Conservation (phyloP, 1,140 invertebrate genomes). For the Maniola jurtina region DNA sequence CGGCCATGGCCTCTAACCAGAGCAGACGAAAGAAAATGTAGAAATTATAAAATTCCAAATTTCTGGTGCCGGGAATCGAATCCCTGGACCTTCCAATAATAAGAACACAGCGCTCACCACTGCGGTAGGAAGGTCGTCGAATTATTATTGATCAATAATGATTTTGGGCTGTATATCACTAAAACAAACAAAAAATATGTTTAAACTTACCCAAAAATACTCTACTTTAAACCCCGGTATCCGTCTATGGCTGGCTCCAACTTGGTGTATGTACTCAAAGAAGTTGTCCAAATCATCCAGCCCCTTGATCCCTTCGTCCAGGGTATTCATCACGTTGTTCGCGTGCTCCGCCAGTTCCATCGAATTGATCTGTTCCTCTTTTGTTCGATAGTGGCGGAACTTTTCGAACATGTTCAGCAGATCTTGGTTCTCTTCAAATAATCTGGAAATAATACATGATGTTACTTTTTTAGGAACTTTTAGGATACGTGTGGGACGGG, state of each 20-base stretch:
- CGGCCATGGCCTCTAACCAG: too few relatives aligned
- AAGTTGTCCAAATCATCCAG: constrained; percentile 92
- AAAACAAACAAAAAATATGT: neutral
- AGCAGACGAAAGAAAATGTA: too few relatives aligned
- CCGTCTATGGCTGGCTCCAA: constrained; percentile 89
- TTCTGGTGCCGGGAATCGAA: too few relatives aligned
- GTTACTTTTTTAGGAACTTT: constrained; percentile 3
- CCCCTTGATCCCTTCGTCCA: constrained; percentile 91
- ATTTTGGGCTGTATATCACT: too few relatives aligned
- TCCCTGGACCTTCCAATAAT: too few relatives aligned
- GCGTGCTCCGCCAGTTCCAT: constrained; percentile 92
- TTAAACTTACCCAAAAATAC: constrained; percentile 89
- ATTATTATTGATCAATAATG: too few relatives aligned
- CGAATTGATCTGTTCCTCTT: constrained; percentile 88
- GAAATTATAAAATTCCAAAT: too few relatives aligned
- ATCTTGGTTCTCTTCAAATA: constrained; percentile 93
- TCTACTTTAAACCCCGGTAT: constrained; percentile 92
- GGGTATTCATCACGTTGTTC: constrained; percentile 91
- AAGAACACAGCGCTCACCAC: too few relatives aligned
- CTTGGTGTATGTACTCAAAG: constrained; percentile 88
- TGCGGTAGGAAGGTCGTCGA: too few relatives aligned
- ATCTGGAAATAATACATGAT: constrained; percentile 72
- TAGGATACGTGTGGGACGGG: neutral
- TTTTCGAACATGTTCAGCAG: constrained; percentile 90
- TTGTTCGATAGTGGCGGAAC: constrained; percentile 87